Evolutionary conservation across 2,113 vertebrate genomes (phyloP).

Genomic region (Tachuris rubrigastra): DNA sequence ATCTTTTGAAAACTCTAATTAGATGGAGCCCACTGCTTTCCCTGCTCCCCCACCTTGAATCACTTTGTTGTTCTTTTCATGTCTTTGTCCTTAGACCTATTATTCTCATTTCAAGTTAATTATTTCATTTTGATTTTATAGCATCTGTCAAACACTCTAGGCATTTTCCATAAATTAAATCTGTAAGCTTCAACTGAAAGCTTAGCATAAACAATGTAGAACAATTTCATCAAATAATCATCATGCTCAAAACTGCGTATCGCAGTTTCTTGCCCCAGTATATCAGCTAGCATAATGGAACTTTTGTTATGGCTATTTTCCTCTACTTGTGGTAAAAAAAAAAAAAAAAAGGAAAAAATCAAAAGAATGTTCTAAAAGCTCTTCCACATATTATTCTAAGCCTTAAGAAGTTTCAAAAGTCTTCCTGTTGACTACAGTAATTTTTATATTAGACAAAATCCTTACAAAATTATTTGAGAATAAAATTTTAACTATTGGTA

Average conservation of each 20-base stretch:
- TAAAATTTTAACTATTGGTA: background rate
- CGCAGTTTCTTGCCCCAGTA: background rate
- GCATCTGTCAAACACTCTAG: slow-evolving; percentile 57
- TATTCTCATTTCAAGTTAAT: slow-evolving; percentile 52
- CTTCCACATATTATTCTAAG: background rate
- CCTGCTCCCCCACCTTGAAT: background rate
- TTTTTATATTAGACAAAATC: background rate
- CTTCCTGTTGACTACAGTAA: background rate
- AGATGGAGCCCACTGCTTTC: background rate
- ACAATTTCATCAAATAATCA: slow-evolving; percentile 28
- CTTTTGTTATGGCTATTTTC: background rate
- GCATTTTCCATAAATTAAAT: slow-evolving; percentile 65
- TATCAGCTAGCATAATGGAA: background rate
- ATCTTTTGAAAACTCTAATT: background rate
- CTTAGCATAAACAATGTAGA: slow-evolving; percentile 21
- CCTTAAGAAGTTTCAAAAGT: background rate
- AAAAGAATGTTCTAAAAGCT: background rate
- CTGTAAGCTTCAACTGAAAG: slow-evolving; percentile 16
- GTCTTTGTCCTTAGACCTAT: slow-evolving; percentile 38
- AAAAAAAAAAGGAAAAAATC: background rate
- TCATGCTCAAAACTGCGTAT: background rate
- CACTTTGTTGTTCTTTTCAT: slow-evolving; percentile 39
- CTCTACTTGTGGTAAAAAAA: background rate
- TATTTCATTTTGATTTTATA: slow-evolving; percentile 62
- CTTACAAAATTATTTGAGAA: background rate